Evolutionary conservation across 2,888 invertebrate species (phyloP).

Genomic region (Mallateleia sp.): DNA sequence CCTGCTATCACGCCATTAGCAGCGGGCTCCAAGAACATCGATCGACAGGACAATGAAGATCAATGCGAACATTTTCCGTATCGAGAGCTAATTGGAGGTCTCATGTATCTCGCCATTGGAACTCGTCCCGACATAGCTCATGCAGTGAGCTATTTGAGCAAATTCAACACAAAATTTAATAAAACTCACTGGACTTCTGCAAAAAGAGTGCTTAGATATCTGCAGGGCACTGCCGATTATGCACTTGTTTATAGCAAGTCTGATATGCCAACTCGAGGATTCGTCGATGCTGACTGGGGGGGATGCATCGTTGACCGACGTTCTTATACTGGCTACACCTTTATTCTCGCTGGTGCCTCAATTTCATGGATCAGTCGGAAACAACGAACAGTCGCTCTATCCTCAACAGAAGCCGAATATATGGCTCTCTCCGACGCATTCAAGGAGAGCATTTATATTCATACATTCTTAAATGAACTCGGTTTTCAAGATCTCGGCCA

Average conservation of each 20-base stretch:
- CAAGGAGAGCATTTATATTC: constrained; percentile 57
- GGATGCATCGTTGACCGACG: constrained; percentile 37
- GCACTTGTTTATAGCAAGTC: constrained; percentile 20
- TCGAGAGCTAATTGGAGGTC: constrained; percentile 20
- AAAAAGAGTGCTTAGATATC: constrained; percentile 2
- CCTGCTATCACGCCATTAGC: constrained; percentile 42
- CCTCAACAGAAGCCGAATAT: constrained; percentile 33
- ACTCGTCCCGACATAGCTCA: constrained; percentile 21
- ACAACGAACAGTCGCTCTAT: constrained; percentile 61
- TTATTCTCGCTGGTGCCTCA: constrained; percentile 26
- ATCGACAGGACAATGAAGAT: neutral
- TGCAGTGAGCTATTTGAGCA: constrained; percentile 24
- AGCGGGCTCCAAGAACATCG: neutral
- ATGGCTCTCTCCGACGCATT: constrained; percentile 53
- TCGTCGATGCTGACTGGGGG: constrained; percentile 47
- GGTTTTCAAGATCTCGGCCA: constrained; percentile 27
- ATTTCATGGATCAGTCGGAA: constrained; percentile 63
- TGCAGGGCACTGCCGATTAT: neutral
- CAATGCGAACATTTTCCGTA: neutral
- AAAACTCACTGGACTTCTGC: constrained; percentile 14
- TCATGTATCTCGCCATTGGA: constrained; percentile 39
- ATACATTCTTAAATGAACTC: constrained; percentile 51
- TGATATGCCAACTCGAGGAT: neutral
- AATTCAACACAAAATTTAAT: constrained; percentile 3
- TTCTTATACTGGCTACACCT: constrained; percentile 37